A percentile compares a stretch with the other conserved stretches of the same genome.
Evolutionary conservation across 2,113 vertebrate genomes (phyloP).

Genomic region (Heliornis fulica): DNA sequence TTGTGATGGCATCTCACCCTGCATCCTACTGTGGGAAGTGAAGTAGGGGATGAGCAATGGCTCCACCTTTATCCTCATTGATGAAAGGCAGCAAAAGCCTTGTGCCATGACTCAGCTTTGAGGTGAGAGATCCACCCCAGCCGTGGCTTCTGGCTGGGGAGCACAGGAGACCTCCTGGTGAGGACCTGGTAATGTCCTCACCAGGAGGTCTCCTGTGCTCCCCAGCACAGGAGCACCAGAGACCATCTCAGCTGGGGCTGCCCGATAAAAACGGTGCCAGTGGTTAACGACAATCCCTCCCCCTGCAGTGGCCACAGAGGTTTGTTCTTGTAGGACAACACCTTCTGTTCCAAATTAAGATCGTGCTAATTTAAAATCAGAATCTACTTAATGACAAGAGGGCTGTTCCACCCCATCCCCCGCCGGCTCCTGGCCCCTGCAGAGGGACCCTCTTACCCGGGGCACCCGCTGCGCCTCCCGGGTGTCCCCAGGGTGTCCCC

Average conservation of each 20-base stretch:
- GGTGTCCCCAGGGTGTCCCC: too few relatives aligned
- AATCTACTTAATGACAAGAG: background rate
- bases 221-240: too few relatives aligned
- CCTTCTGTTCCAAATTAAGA: background rate
- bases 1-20: background rate
- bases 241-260: background rate
- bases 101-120: background rate
- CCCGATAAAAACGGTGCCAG: background rate
- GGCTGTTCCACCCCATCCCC: background rate
- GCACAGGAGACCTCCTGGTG: fast-evolving
- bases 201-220: too few relatives aligned
- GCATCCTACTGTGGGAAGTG: fast-evolving
- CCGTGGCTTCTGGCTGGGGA: background rate
- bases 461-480: too few relatives aligned
- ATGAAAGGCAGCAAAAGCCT: background rate
- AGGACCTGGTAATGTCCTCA: too few relatives aligned
- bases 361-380: background rate
- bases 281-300: background rate
- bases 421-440: background rate
- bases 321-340: background rate
- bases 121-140: background rate
- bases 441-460: background rate
- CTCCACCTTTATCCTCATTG: background rate
- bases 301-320: background rate
- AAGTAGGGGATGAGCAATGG: background rate